Percentiles rank a stretch among this genome's conserved stretches.
Conservation (phyloP, 2,888 invertebrate genomes). For the Megaustenia siamemsis region DNA sequence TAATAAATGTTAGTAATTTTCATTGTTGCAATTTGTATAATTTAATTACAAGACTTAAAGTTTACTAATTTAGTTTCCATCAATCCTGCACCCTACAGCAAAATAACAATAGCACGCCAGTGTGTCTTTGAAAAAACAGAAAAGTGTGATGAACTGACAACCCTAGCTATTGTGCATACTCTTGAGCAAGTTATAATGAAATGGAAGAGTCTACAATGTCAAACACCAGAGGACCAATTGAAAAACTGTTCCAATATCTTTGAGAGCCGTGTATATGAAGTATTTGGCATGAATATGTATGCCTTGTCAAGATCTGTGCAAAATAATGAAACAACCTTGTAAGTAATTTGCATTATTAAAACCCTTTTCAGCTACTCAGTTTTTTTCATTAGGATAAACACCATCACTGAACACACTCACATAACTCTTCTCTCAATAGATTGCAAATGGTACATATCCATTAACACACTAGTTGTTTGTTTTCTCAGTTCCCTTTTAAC, state of each 20-base stretch:
- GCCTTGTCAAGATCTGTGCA: not conserved
- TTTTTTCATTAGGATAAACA: no score
- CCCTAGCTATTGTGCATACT: not conserved
- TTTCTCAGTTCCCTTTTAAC: no score
- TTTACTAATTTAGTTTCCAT: not conserved
- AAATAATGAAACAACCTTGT: slow-evolving; percentile 14
- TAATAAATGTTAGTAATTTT: no score
- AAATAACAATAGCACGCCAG: slow-evolving; percentile 25
- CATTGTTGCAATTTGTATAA: not conserved
- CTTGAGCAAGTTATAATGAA: slow-evolving; percentile 19
- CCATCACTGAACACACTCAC: no score
- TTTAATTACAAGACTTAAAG: not conserved
- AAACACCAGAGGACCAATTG: slow-evolving; percentile 26
- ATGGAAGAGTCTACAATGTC: slow-evolving; percentile 35
- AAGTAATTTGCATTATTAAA: slow-evolving; percentile 2
- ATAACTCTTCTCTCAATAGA: no score
- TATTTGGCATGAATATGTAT: not conserved
- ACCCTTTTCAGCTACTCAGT: not conserved
- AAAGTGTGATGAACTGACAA: slow-evolving; percentile 32
- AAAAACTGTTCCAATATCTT: slow-evolving; percentile 8
- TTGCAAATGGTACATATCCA: no score
- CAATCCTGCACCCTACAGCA: not conserved
- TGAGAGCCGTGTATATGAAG: not conserved
- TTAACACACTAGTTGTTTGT: no score
- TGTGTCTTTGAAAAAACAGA: slow-evolving; percentile 35